Evolutionary conservation across 1,140 invertebrate genomes (phyloP).

Genomic region (Dufourea novaeangliae): DNA sequence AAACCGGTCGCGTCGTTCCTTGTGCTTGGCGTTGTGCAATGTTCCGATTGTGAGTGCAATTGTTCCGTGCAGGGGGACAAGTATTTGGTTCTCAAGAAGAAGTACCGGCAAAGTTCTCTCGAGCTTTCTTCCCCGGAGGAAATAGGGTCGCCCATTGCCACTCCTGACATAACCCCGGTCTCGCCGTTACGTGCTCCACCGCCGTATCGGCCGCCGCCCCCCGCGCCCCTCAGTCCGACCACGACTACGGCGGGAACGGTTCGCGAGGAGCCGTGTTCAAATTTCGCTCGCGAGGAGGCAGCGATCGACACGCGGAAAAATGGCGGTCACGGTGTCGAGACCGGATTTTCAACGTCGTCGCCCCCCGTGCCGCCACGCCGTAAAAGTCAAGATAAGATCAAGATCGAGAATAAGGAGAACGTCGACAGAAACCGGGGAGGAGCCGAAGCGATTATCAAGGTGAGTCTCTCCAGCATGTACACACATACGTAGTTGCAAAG

Average conservation of each 20-base stretch:
- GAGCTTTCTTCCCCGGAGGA: conserved; percentile 69
- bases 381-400: conserved; percentile 82
- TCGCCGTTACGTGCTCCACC: conserved; percentile 83
- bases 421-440: conserved; percentile 67
- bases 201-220: conserved; percentile 86
- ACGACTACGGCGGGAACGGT: conserved; percentile 2
- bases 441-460: conserved; percentile 71
- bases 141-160: conserved; percentile 63
- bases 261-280: conserved; percentile 48
- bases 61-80: conserved; percentile 86
- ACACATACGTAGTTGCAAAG: neutral
- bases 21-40: neutral
- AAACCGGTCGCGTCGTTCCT: conserved; percentile 2
- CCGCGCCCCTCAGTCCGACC: conserved; percentile 78
- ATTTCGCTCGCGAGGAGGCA: conserved; percentile 52
- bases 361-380: conserved; percentile 84
- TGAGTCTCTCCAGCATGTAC: conserved; percentile 35
- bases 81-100: conserved; percentile 91
- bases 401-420: conserved; percentile 81
- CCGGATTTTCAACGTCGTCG: conserved; percentile 63
- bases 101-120: conserved; percentile 83
- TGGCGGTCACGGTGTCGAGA: conserved; percentile 39
- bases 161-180: conserved; percentile 71
- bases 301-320: conserved; percentile 37
- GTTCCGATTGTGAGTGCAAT: conserved; percentile 39